Evolutionary conservation across 1,140 invertebrate genomes (phyloP).

Genomic region (Phthorimaea operculella): DNA sequence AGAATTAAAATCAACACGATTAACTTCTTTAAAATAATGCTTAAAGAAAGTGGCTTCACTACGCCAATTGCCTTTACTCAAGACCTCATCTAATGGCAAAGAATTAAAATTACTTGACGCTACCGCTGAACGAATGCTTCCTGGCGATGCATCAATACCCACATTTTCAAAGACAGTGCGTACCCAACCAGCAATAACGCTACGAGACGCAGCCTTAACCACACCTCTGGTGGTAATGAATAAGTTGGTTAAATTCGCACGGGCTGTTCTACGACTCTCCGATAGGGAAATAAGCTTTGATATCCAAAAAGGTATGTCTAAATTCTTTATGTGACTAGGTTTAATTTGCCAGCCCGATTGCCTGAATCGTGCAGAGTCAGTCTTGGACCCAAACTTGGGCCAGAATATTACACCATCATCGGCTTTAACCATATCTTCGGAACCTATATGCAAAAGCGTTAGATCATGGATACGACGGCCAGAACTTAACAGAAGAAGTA

Average conservation of each 20-base stretch:
- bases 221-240: constrained; percentile 1
- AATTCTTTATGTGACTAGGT: not conserved
- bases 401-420: not conserved
- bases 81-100: no score
- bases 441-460: constrained; percentile 2
- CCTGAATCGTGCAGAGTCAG: not conserved
- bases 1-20: no score
- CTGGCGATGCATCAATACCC: no score
- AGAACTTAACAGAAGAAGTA: not conserved
- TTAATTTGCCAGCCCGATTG: not conserved
- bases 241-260: not conserved
- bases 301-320: not conserved
- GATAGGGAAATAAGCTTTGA: not conserved
- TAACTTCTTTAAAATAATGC: no score
- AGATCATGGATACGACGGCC: not conserved
- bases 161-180: no score
- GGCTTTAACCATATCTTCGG: not conserved
- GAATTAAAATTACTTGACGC: no score
- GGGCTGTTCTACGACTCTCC: not conserved
- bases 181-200: no score
- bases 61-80: no score
- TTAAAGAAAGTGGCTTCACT: no score
- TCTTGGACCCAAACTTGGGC: constrained; percentile 4
- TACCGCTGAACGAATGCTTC: no score
- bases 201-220: constrained; percentile 8